A percentile compares a stretch with the other conserved stretches of the same genome.
phyloP scores from a whole-genome alignment of 2,888 invertebrate species.

The Eumacrocentrus americanus region DNA sequence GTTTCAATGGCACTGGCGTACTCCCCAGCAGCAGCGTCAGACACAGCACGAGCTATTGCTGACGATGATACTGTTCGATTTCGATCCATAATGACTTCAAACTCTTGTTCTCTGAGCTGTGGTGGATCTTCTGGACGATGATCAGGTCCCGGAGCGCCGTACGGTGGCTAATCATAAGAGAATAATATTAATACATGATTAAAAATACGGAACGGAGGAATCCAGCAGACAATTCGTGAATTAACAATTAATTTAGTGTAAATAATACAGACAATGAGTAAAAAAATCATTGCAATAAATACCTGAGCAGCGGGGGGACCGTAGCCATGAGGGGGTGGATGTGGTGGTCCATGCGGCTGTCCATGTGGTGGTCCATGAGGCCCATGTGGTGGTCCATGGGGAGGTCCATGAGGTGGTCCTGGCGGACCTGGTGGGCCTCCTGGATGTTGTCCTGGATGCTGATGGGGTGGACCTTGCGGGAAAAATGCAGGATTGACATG shows the following conservation, averaged over 20 bases:
- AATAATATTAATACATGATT: neutral
- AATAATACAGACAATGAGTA: neutral
- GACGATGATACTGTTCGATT: slow-evolving; percentile 97
- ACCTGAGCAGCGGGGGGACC: slow-evolving; percentile 63
- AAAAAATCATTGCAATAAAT: neutral
- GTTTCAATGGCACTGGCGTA: slow-evolving; percentile 99
- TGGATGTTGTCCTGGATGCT: slow-evolving; percentile 67
- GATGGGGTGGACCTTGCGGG: slow-evolving; percentile 72
- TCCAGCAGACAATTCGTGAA: too few species aligned
- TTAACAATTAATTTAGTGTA: neutral
- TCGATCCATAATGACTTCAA: slow-evolving; percentile 97
- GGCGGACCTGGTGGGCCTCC: slow-evolving; percentile 64
- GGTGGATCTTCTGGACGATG: slow-evolving; percentile 67
- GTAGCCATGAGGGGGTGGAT: slow-evolving; percentile 65
- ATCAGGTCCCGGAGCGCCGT: slow-evolving; percentile 67
- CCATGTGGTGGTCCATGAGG: slow-evolving; percentile 72
- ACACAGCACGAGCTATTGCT: slow-evolving; percentile 95
- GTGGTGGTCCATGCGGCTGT: slow-evolving; percentile 70
- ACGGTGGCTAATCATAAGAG: slow-evolving; percentile 63
- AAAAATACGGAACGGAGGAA: neutral
- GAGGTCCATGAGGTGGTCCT: slow-evolving; percentile 69
- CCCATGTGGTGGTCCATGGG: slow-evolving; percentile 72
- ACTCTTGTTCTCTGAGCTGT: slow-evolving; percentile 88
- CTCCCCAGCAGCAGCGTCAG: slow-evolving; percentile 97
- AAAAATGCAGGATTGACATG: slow-evolving; percentile 98